Percentiles rank a stretch among this genome's conserved stretches.
These are phyloP conservation scores for Entomobrya proxima DNA, from an alignment of 2,888 invertebrate genomes.

Conservation along the genomic window DNA sequence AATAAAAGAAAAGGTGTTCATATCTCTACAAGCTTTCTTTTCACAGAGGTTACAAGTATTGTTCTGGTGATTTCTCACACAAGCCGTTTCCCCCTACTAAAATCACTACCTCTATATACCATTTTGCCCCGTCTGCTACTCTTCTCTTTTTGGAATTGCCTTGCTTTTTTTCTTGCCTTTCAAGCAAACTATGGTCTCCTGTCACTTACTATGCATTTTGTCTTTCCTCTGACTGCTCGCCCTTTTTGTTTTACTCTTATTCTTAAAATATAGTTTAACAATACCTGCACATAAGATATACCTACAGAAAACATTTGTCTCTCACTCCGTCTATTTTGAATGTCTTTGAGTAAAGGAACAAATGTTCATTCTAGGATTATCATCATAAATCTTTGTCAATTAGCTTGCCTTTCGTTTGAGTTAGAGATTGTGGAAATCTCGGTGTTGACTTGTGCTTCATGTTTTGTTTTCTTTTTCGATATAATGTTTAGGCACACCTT, in stretches of 20 bases:
- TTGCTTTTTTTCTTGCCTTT: neutral
- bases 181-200: slow-evolving; percentile 4
- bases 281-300: too few relatives aligned
- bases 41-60: neutral
- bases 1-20: slow-evolving; percentile 9
- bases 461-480: too few relatives aligned
- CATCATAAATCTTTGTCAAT: slow-evolving; percentile 65
- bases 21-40: neutral
- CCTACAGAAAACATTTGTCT: neutral
- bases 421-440: slow-evolving; percentile 13
- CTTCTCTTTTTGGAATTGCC: neutral
- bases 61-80: neutral
- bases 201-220: slow-evolving; percentile 29
- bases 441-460: neutral
- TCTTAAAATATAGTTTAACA: too few relatives aligned
- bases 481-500: too few relatives aligned
- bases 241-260: slow-evolving; percentile 23
- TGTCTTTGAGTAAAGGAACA: slow-evolving; percentile 41
- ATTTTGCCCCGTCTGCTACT: neutral
- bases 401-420: slow-evolving; percentile 41
- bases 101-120: neutral
- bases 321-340: neutral
- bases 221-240: neutral
- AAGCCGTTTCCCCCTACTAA: neutral
- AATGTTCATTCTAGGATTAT: slow-evolving; percentile 48